phyloP scores from a whole-genome alignment of 2,888 invertebrate genomes.

The Ellobium chinense region DNA sequence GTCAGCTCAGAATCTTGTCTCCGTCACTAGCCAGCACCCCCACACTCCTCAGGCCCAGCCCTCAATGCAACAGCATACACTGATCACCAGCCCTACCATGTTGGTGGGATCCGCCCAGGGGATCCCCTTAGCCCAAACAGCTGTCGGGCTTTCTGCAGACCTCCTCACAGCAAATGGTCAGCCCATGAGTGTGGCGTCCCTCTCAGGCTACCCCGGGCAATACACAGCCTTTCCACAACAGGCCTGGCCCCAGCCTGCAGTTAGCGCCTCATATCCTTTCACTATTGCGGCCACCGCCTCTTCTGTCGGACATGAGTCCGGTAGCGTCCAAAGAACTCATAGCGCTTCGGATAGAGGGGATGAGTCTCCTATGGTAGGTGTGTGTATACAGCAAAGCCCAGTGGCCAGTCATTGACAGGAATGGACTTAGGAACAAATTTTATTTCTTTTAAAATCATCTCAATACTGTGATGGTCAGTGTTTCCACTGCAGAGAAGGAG shows the following conservation, averaged over 20 bases:
- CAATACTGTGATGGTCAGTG: no score
- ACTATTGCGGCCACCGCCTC: conserved; percentile 36
- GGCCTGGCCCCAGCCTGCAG: conserved; percentile 56
- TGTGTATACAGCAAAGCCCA: conserved; percentile 94
- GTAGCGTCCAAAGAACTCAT: conserved; percentile 21
- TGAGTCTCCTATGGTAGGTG: conserved; percentile 91
- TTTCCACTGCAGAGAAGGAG: no score
- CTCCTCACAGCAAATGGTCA: conserved; percentile 11
- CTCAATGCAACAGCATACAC: conserved; percentile 7
- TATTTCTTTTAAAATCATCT: no score
- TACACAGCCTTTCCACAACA: conserved; percentile 62
- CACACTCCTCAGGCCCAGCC: conserved; percentile 31
- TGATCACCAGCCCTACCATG: conserved; percentile 26
- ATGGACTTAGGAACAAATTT: not conserved
- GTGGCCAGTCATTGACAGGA: conserved; percentile 90
- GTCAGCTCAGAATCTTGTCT: not conserved
- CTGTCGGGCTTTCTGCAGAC: not conserved
- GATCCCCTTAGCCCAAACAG: not conserved
- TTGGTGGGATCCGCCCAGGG: conserved; percentile 6
- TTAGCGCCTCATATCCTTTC: conserved; percentile 14
- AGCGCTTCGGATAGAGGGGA: conserved; percentile 79
- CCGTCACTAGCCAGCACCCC: conserved; percentile 19
- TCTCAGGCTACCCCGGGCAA: conserved; percentile 64
- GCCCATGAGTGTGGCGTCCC: conserved; percentile 6
- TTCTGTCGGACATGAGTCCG: conserved; percentile 22